Base-by-base conservation (phyloP, 2,797 vertebrate genomes). In the Craterocephalus amniculus region DNA sequence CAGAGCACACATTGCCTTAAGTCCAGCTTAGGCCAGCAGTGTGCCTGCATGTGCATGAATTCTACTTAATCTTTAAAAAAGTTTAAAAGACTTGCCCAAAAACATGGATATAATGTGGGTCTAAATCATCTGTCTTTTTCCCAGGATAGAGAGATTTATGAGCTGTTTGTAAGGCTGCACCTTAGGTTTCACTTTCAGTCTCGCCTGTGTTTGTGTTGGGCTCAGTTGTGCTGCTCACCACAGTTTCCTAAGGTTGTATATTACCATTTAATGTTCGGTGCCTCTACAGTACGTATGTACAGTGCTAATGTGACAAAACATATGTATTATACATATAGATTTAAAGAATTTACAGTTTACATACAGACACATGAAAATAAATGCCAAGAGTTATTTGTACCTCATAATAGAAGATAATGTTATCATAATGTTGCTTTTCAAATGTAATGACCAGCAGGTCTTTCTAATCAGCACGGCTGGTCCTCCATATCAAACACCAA, bases 401-500 rank as follows among this genome's bases (percentile, higher is more conserved):
- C 18, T 67, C 49, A 80, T 34, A 16, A 60, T 67, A 66, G 20
- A 26, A 60, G 20, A 32, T 49, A 9, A 80, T 14, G 45, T 57
- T 61, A 62, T 61, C 14, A 20, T 57, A 35, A 71, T 70, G 61
- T 36, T 29, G 63, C 63, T 65, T 48, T 58, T 61, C 16, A 67
- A 38, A 67, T 36, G n/a, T 61, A 81, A 80, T 49, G 56, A 76
- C 54, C 52, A 63, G 48, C 49, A 58, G 67, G 32, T 36, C 24
- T 75, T 58, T 63, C 43, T 56, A 61, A 67, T 71, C 24, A 57
- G 16, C 13, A 49, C 32, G 4, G 29, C 45, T 54, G 32, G 58
- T 78, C 57, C 27, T 73, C 32, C 69, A 80, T 67, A 72, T 72
- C n/a, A 81, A 87, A 78, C 40, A 67, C 34, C 27, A 52, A 40